Evolutionary conservation across 2,113 vertebrate genomes (phyloP), one percentile per base, ranked within the genome.

Genomic region (Zeus faber): DNA sequence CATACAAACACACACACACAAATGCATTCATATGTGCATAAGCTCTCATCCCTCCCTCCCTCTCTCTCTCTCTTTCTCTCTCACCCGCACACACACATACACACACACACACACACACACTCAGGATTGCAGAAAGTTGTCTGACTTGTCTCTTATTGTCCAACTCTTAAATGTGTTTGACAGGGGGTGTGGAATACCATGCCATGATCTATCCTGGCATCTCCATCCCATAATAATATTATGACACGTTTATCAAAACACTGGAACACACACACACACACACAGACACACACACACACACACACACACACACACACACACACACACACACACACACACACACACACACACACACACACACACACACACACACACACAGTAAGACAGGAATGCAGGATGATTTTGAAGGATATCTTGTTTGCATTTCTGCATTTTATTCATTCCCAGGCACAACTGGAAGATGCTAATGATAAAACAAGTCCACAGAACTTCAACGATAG

Each of bases 241-340:
- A 45, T 56, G 54, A 45, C 26, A 56, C 41, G 5, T 56, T 20
- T 17, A 22, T 39, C 37, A 54, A 33, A 56, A 46, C 41, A 56
- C 14, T 33, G 40, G 26, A 45, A 56, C 54, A 26, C 17, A 39
- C 54, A 65, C 22, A 9, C 41, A 40, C 22, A 35, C 2, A 64
- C 31, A 25, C 18, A 57, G 27, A 6, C 29, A 29, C 17, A 20
- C 29, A 45, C 35, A 46, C 21, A 37, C 22, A 35, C 2, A 64
- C 31, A 25, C 18, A 57, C 29, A 6, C 29, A 29, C 17, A 20
- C 29, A 45, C 35, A 46, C 21, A 56, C 54, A 26, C 17, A 39
- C 54, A 65, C 22, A 9, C 41, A 40, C 22, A 35, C 2, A 64
- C 31, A 25, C 18, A 57, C 29, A 6, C 29, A 29, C 17, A 20